Evolutionary conservation across 2,888 invertebrate genomes (phyloP).

Genomic region (Tetragnatha montana): DNA sequence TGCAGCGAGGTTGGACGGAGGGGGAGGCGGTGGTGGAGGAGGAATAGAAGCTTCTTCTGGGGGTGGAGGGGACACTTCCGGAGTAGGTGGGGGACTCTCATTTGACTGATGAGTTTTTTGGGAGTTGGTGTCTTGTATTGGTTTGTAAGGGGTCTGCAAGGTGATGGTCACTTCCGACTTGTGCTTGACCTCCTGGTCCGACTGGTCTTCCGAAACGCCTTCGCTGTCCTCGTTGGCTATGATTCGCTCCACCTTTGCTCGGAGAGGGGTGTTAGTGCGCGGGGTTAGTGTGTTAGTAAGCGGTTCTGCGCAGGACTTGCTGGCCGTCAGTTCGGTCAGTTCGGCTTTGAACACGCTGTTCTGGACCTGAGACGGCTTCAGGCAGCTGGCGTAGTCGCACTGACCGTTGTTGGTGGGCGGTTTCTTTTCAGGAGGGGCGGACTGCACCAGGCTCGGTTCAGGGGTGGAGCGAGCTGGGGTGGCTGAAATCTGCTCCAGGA

Average conservation of each 20-base stretch:
- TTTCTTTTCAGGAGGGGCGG: neutral
- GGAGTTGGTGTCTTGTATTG: neutral
- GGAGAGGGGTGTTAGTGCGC: slow-evolving; percentile 30
- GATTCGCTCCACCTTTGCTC: neutral
- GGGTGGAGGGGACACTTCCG: neutral
- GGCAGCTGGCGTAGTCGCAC: slow-evolving; percentile 55
- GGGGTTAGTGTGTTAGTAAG: slow-evolving; percentile 39
- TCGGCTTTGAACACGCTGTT: slow-evolving; percentile 58
- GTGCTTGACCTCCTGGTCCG: slow-evolving; percentile 15
- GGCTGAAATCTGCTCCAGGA: slow-evolving; percentile 44
- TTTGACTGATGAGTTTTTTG: neutral
- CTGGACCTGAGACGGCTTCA: slow-evolving; percentile 61
- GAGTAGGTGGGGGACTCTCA: too few relatives aligned
- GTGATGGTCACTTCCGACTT: slow-evolving; percentile 52
- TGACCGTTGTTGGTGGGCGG: slow-evolving; percentile 18
- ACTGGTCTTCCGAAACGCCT: neutral
- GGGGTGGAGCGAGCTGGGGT: slow-evolving; percentile 13
- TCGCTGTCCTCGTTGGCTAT: neutral
- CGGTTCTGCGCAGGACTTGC: slow-evolving; percentile 18
- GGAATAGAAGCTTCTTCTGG: neutral
- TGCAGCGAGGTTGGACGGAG: neutral
- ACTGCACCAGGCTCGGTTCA: neutral
- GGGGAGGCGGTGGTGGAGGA: slow-evolving; percentile 57
- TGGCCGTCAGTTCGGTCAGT: slow-evolving; percentile 52
- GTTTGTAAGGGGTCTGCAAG: slow-evolving; percentile 13